Evolutionary conservation across 1,140 invertebrate genomes (phyloP).

Genomic region (Apis dorsata): DNA sequence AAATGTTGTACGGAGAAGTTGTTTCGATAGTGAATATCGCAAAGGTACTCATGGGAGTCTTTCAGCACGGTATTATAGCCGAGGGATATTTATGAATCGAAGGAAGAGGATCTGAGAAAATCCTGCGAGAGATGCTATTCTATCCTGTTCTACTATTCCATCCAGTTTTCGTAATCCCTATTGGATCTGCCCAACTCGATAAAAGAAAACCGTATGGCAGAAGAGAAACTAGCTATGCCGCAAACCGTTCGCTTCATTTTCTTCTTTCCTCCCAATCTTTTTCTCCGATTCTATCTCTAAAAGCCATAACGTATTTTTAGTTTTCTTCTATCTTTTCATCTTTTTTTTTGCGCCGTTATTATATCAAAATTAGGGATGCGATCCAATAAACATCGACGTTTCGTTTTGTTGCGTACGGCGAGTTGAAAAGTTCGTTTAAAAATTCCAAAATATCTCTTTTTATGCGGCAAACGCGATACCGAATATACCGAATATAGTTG

Average conservation of each 20-base stretch:
- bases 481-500: neutral
- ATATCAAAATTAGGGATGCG: too few relatives aligned
- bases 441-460: too few relatives aligned
- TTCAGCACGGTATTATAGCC: slow-evolving; percentile 67
- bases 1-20: slow-evolving; percentile 40
- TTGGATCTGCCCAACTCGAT: slow-evolving; percentile 61
- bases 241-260: neutral
- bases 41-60: slow-evolving; percentile 57
- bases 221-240: slow-evolving; percentile 31
- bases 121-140: slow-evolving; percentile 63
- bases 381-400: too few relatives aligned
- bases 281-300: slow-evolving; percentile 9
- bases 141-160: slow-evolving; percentile 49
- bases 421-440: too few relatives aligned
- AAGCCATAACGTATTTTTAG: neutral
- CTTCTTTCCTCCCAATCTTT: slow-evolving; percentile 10
- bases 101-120: slow-evolving; percentile 62
- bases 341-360: neutral
- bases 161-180: slow-evolving; percentile 65
- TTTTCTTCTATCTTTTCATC: neutral
- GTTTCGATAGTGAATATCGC: slow-evolving; percentile 55
- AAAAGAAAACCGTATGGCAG: slow-evolving; percentile 56
- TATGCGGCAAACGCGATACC: too few relatives aligned
- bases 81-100: slow-evolving; percentile 69
- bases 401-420: too few relatives aligned